These are phyloP conservation scores for Molossus molossus DNA, from an alignment of 2,797 vertebrate species.

Conservation along the genomic window DNA sequence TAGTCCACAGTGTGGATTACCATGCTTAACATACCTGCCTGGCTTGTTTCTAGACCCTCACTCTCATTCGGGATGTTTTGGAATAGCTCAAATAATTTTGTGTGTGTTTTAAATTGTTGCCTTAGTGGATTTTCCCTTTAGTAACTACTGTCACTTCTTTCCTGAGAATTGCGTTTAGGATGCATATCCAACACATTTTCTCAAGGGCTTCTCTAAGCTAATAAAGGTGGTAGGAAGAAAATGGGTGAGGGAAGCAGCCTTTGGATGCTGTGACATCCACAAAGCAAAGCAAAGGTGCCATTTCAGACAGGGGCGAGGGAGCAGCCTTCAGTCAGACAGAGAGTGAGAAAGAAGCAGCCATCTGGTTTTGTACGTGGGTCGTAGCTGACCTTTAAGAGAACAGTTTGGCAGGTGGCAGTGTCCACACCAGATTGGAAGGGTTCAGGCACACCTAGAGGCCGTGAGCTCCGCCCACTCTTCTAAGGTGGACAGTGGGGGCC, in stretches of 20 bases:
- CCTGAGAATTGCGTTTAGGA: background rate
- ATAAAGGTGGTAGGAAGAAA: background rate
- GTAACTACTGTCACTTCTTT: background rate
- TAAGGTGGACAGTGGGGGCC: background rate
- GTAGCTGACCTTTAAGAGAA: constrained; percentile 18
- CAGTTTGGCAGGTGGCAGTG: background rate
- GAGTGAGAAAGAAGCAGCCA: background rate
- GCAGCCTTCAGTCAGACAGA: background rate
- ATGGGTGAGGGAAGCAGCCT: background rate
- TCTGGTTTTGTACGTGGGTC: background rate
- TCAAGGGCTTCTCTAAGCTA: constrained; percentile 25
- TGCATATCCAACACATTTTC: background rate
- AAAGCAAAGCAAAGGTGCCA: constrained; percentile 12
- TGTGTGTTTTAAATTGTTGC: background rate
- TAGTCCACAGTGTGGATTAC: background rate
- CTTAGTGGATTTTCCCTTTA: background rate
- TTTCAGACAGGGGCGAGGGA: background rate
- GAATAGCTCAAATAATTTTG: background rate
- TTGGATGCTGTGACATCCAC: background rate
- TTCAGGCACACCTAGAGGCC: background rate
- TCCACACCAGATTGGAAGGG: background rate
- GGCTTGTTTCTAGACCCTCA: background rate
- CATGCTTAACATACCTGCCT: background rate
- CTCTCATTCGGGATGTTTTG: background rate
- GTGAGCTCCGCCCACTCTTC: background rate